Evolutionary conservation across 2,113 vertebrate genomes (phyloP).

Genomic region (Variabilichromis moorii): DNA sequence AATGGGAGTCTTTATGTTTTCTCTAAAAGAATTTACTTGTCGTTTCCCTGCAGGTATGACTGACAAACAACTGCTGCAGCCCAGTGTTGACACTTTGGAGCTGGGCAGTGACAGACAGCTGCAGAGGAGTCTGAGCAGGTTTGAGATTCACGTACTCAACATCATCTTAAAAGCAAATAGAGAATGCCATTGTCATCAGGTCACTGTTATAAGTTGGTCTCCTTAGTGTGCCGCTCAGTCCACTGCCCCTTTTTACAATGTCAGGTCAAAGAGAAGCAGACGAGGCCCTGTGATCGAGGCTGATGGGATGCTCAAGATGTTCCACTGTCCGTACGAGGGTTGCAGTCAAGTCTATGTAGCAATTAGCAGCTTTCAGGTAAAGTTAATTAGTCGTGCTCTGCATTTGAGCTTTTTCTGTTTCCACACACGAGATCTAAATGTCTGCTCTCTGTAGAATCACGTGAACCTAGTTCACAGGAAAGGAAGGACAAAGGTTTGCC

Average conservation of each 20-base stretch:
- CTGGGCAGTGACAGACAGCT: conserved; percentile 31
- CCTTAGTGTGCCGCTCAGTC: not conserved
- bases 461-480: conserved; percentile 89
- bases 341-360: conserved; percentile 88
- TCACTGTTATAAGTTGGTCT: not conserved
- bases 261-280: conserved; percentile 76
- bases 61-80: conserved; percentile 58
- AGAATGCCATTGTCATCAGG: not conserved
- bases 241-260: not conserved
- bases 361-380: conserved; percentile 89
- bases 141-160: not conserved
- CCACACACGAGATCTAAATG: not conserved
- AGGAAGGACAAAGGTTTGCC: conserved; percentile 86
- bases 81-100: conserved; percentile 38
- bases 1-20: not conserved
- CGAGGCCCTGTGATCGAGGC: conserved; percentile 76
- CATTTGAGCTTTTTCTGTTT: not conserved
- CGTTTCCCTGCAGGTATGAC: conserved; percentile 43
- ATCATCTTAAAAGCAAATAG: not conserved
- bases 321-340: conserved; percentile 86
- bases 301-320: conserved; percentile 85
- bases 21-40: not conserved
- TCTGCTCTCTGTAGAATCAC: conserved; percentile 73
- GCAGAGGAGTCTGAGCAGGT: conserved; percentile 65
- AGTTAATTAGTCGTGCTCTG: not conserved